Conservation (phyloP, 2,888 invertebrate genomes). For the Elegia similella region DNA sequence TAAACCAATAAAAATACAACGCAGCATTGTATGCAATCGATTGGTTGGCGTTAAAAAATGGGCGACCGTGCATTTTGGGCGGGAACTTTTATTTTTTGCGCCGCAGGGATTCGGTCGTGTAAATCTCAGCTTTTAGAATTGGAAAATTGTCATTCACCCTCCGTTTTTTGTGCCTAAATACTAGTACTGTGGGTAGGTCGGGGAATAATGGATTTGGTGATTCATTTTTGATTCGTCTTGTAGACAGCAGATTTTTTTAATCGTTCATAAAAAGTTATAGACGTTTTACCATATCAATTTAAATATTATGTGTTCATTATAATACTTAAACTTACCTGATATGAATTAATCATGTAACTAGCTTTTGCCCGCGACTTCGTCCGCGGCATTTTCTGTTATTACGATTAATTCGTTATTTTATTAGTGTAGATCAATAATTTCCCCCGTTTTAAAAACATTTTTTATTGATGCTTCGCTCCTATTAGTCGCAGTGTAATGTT, state of each 20-base stretch:
- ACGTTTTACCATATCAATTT: no score
- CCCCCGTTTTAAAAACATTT: no score
- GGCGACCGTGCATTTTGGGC: slow-evolving; percentile 9
- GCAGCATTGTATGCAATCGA: slow-evolving; percentile 2
- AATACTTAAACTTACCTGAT: no score
- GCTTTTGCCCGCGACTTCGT: no score
- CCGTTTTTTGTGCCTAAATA: slow-evolving; percentile 5
- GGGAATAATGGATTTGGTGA: not conserved
- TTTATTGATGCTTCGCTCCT: no score
- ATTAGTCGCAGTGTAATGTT: no score
- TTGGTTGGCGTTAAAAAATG: slow-evolving; percentile 13
- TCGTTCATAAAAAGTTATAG: no score
- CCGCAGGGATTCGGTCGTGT: slow-evolving; percentile 7
- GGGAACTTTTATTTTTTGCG: slow-evolving; percentile 1
- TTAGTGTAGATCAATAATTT: no score
- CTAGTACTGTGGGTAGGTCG: not conserved
- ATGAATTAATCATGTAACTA: no score
- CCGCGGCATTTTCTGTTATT: no score
- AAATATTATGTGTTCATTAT: no score
- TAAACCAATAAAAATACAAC: not conserved
- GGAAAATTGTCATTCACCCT: slow-evolving; percentile 13
- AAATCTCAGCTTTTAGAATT: slow-evolving; percentile 12
- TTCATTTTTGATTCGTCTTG: not conserved
- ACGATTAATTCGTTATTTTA: no score
- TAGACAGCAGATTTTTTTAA: not conserved